Conservation (phyloP, 2,797 vertebrate genomes). For the Fistularia tabacaria region DNA sequence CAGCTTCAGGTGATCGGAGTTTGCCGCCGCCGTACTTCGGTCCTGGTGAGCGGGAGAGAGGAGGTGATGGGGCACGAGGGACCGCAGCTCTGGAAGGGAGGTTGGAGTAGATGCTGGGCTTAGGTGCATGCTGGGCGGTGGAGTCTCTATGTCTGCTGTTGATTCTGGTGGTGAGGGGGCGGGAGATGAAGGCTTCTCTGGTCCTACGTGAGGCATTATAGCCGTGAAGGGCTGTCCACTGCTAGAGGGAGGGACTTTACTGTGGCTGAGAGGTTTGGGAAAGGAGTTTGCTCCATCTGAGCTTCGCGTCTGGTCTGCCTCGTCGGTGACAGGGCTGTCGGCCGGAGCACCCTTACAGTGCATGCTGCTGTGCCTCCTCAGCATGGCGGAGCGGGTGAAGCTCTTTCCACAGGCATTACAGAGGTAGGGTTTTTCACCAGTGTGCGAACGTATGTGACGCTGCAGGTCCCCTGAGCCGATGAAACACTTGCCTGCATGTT, state of each 20-base stretch:
- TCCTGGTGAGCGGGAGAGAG: constrained; percentile 61
- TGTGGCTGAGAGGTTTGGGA: constrained; percentile 47
- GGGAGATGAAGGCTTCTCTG: constrained; percentile 65
- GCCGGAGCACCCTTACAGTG: constrained; percentile 73
- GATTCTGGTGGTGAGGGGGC: constrained; percentile 30
- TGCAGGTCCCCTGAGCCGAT: constrained; percentile 91
- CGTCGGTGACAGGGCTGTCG: constrained; percentile 23
- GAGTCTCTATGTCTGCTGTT: constrained; percentile 39
- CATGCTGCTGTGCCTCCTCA: constrained; percentile 84
- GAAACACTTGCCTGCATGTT: constrained; percentile 85
- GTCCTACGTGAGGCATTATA: constrained; percentile 52
- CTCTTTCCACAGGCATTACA: constrained; percentile 88
- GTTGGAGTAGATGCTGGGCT: constrained; percentile 42
- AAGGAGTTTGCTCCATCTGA: constrained; percentile 52
- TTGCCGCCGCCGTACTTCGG: constrained; percentile 54
- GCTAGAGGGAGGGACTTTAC: constrained; percentile 59
- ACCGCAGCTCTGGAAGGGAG: constrained; percentile 78
- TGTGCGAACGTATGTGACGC: constrained; percentile 90
- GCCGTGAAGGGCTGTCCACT: constrained; percentile 59
- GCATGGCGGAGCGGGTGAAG: constrained; percentile 90
- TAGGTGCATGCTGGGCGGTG: constrained; percentile 52
- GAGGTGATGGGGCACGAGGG: constrained; percentile 68
- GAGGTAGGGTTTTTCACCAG: constrained; percentile 90
- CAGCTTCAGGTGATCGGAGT: constrained; percentile 65
- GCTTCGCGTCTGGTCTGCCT: constrained; percentile 50